Evolutionary conservation across 92 coral and sea anemone genomes (phyloP), one percentile per base, ranked within the genome.

Genomic region (Paramuricea clavata): DNA sequence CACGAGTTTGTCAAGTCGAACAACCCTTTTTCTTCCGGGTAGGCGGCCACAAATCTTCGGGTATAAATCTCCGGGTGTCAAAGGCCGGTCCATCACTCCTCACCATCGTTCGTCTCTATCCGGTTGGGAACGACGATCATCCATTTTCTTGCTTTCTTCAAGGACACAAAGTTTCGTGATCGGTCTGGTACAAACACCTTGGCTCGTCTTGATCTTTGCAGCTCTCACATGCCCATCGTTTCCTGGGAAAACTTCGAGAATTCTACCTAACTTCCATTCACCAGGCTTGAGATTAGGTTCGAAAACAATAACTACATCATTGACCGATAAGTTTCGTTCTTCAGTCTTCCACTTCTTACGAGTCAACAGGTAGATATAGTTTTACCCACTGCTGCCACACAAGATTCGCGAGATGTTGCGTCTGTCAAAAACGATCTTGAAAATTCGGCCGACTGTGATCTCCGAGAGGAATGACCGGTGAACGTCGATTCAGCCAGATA

Each of bases 401-500:
- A 5, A 5, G 5, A 22, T 67, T 67, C 74, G 74, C n/a, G n/a
- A n/a, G n/a, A n/a, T n/a, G n/a, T n/a, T n/a, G n/a, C n/a, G n/a
- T n/a, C n/a, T n/a, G n/a, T n/a, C n/a, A n/a, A n/a, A n/a, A n/a
- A 2, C 62, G 64, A 75, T 75, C 81, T 44, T 32, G 42, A 26
- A 26, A 33, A 23, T 54, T 54, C 13, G 82, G 82, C 2, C 82
- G 28, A 19, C 69, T 77, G 69, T 77, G 50, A 16, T 77, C 69
- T 52, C 82, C 82, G 69, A 77, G 82, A 5, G 82, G 82, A 8
- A 77, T 26, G 16, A 77, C 69, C 0, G 82, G 69, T 5, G 83
- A 78, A 0, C 83, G 12, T 21, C 52, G 69, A 15, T 78, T 69
- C 17, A 78, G n/a, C 83, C 83, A 88, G 25, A 81, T 71, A 62